Conservation (phyloP, 1,140 invertebrate genomes). For the Ips nitidus region DNA sequence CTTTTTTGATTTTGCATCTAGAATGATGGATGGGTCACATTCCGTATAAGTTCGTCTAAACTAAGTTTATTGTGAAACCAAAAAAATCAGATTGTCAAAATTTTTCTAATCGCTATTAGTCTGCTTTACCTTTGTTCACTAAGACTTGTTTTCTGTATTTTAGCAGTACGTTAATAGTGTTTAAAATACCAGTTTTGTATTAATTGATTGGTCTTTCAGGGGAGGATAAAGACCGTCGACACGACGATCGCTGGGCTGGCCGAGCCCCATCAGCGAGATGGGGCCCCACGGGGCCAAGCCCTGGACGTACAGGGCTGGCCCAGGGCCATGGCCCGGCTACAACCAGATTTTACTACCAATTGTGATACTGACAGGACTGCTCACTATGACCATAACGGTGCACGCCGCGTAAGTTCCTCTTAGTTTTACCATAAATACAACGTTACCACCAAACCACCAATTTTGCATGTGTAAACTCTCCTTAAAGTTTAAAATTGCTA, state of each 20-base stretch:
- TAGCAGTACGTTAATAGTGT: neutral
- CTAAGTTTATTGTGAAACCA: no score
- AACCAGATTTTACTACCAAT: conserved; percentile 32
- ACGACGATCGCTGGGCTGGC: conserved; percentile 37
- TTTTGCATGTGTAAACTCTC: no score
- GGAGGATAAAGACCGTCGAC: conserved; percentile 37
- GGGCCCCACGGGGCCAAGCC: conserved; percentile 36
- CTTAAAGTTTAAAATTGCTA: no score
- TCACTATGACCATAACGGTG: conserved; percentile 13
- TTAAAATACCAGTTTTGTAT: neutral
- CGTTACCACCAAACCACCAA: no score
- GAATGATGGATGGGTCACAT: no score
- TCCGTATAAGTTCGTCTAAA: no score
- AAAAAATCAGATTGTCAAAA: no score
- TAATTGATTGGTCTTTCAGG: conserved; percentile 9
- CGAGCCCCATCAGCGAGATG: conserved; percentile 39
- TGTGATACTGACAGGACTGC: conserved; percentile 35
- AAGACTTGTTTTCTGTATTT: neutral
- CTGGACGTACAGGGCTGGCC: conserved; percentile 34
- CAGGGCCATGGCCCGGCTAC: conserved; percentile 31
- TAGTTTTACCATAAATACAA: no score
- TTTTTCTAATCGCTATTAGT: no score
- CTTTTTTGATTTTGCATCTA: no score
- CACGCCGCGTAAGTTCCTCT: conserved; percentile 23
- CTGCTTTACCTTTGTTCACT: neutral